Conservation (phyloP, 2,888 invertebrate genomes). For the Epicampocera succincta region DNA sequence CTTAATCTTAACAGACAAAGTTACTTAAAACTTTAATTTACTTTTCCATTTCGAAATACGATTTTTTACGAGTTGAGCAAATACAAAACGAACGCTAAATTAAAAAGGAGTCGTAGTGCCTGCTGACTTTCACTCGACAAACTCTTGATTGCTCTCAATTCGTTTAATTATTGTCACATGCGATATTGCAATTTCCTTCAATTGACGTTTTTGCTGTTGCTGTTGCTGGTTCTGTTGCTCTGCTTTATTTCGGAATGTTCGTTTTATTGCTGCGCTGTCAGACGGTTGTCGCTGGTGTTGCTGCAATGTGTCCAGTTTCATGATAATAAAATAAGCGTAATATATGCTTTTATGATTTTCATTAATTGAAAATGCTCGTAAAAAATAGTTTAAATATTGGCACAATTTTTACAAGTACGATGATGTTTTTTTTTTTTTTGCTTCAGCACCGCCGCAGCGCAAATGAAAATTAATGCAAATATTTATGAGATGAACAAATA, state of each 20-base stretch:
- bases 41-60: conserved; percentile 18
- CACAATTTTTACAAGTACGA: conserved; percentile 55
- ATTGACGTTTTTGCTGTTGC: conserved; percentile 20
- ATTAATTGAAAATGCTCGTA: conserved; percentile 66
- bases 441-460: conserved; percentile 5
- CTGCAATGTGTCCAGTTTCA: conserved; percentile 42
- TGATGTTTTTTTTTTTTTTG: conserved; percentile 1
- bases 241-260: neutral
- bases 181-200: conserved; percentile 62
- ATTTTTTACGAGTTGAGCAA: conserved; percentile 20
- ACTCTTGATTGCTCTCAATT: conserved; percentile 64
- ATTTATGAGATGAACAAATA: conserved; percentile 58
- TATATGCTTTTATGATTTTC: conserved; percentile 62
- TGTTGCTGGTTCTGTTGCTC: neutral
- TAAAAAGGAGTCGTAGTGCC: neutral
- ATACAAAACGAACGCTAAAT: neutral
- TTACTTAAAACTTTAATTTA: conserved; percentile 33
- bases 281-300: neutral
- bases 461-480: conserved; percentile 62
- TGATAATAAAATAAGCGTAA: conserved; percentile 56
- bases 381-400: conserved; percentile 65
- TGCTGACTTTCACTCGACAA: conserved; percentile 53
- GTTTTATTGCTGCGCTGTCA: neutral
- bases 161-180: conserved; percentile 62
- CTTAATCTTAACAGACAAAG: conserved; percentile 14